Base-by-base conservation (phyloP, 2,797 vertebrate genomes). In the Oceanodroma leucorhoa region DNA sequence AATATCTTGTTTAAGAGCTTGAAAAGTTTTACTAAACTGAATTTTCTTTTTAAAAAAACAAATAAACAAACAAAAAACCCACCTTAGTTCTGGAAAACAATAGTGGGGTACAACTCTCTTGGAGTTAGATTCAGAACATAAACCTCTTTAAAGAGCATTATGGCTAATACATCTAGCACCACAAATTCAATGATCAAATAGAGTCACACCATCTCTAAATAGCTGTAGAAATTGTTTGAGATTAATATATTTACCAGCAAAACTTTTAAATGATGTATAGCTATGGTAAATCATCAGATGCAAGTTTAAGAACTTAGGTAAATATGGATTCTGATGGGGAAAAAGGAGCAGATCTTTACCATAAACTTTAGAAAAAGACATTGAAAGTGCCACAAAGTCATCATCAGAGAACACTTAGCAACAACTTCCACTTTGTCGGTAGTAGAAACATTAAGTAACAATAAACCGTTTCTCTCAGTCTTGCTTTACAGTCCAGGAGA, bases 61-160 rank as follows among this genome's bases (percentile, higher is more conserved):
- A 27, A 0, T 1, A 32, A 57, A 48, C 10, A 32, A 83, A 50
- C 3, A 32, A 40, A 53, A 32, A 41, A 14, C 0, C 0, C 5
- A 23, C 3, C 6, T 54, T 46, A 15, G 2, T 38, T 81, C 34
- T 38, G 14, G 30, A 83, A 89, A 90, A 62, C 1, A 6, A 50
- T 69, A 66, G 8, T 27, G 3, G 0, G 1, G 1, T 55, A 51
- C 6, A 40, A 10, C 8, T 71, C 7, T 55, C 10, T 46, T 51
- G 55, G 19, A 66, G 6, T 43, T n/a, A 29, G 11, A 41, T 55
- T 66, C 22, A 40, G 22, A 64, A 19, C 3, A 36, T 29, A 64
- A 58, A 62, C 5, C 3, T 54, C 19, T 83, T 67, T 21, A 70
- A 20, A 70, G 5, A 50, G 1, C 4, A 43, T 38, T 76, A 45